These are phyloP conservation scores for Chelonus formosanus DNA, from an alignment of 2,888 invertebrate genomes.

Conservation along the genomic window DNA sequence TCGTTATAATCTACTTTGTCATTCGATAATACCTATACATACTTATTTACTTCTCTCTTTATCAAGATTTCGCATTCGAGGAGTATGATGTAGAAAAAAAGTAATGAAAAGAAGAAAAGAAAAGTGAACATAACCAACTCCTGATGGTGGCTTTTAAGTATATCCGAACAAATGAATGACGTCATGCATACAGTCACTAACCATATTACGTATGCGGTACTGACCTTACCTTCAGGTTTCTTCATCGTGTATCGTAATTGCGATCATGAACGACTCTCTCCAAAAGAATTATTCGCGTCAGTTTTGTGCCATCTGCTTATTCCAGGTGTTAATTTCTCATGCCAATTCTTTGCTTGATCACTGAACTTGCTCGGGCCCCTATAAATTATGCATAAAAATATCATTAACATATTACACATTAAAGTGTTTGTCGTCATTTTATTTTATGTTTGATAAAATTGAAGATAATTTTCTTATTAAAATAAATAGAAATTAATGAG, in stretches of 20 bases:
- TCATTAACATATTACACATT: too few relatives aligned
- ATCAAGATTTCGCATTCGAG: conserved; percentile 1
- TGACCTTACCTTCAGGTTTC: conserved; percentile 57
- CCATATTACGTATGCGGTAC: conserved; percentile 61
- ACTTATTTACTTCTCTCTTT: conserved; percentile 4
- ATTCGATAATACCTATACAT: conserved; percentile 20
- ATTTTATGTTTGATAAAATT: too few relatives aligned
- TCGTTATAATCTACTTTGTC: conserved; percentile 17
- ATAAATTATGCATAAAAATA: too few relatives aligned
- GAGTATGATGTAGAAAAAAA: too few relatives aligned
- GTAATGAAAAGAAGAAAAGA: not conserved
- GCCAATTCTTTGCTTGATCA: not conserved
- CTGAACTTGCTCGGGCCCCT: too few relatives aligned
- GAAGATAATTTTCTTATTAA: too few relatives aligned
- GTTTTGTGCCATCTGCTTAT: conserved; percentile 23
- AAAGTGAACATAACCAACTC: not conserved
- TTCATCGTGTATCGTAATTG: conserved; percentile 8
- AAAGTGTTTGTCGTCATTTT: too few relatives aligned
- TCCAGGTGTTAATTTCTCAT: conserved; percentile 18
- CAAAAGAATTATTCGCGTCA: conserved; percentile 17
- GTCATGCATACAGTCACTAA: conserved; percentile 59
- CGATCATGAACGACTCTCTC: conserved; percentile 12
- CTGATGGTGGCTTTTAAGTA: too few relatives aligned
- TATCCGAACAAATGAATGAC: conserved; percentile 41
- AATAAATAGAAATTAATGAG: too few relatives aligned